Evolutionary conservation across 2,113 vertebrate genomes (phyloP).

Genomic region (Daphoenositta chrysoptera): DNA sequence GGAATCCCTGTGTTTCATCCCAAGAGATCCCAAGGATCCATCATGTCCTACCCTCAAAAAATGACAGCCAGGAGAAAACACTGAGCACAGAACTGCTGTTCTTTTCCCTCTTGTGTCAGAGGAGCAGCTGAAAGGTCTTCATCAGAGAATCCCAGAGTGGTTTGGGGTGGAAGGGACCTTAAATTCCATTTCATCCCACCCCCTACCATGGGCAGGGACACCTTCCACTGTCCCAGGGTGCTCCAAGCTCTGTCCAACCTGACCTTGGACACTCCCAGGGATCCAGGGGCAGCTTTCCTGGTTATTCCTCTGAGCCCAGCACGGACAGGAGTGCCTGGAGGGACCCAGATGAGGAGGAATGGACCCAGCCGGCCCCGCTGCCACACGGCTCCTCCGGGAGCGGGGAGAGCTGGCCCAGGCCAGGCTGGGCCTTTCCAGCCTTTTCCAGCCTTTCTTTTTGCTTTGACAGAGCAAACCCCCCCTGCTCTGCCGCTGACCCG

Average conservation of each 20-base stretch:
- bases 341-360: no score
- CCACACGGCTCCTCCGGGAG: accelerated
- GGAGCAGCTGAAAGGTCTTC: neutral
- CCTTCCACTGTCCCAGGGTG: neutral
- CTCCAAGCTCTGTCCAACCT: accelerated
- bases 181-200: neutral
- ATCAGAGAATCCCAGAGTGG: neutral
- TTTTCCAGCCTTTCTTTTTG: no score
- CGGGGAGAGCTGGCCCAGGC: neutral
- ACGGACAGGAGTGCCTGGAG: neutral
- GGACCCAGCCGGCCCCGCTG: accelerated
- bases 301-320: neutral
- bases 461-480: neutral
- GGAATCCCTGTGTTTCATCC: neutral
- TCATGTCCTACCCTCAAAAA: neutral
- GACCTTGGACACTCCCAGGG: neutral
- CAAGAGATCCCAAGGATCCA: neutral
- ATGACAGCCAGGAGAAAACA: neutral
- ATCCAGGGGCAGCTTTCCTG: neutral
- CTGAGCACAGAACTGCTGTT: neutral
- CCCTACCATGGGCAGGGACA: neutral
- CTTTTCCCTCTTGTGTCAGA: neutral
- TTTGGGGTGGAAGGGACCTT: neutral
- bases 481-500: constrained; percentile 24
- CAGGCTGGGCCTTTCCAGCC: neutral